Base-by-base conservation (phyloP, 1,140 invertebrate genomes). In the Myzus persicae region DNA sequence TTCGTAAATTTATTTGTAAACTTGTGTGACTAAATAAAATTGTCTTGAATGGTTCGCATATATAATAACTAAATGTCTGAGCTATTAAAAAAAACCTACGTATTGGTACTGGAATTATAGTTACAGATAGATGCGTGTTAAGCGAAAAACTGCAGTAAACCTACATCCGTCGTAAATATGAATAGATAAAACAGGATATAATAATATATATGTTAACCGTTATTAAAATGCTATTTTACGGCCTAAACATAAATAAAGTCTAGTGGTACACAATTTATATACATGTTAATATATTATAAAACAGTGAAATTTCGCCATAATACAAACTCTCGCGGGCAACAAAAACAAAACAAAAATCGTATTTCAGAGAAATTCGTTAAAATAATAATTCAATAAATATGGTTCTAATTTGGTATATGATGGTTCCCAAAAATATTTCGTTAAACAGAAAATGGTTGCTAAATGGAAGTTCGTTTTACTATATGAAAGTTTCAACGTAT, bases 161-260 rank as follows among this genome's bases (percentile, higher is more conserved):
- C 24, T 85, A 44, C 42, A 18, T 85, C 42, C 8, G 31, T 14
- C 82, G 42, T 26, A 42, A 42, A 42, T 24, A 11, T 42, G 40
- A 44, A 85, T n/a, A 14, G 26, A 76, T 76, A 76, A 76, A 76
- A 18, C n/a, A 76, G 59, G 31, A 76, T 76, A 76, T 76, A 76
- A n/a, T n/a, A n/a, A 76, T 76, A 67, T 67, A 51, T 51, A 51
- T 51, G 48, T 76, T 76, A n/a, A 36, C 31, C 18, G 1, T 76
- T n/a, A 76, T n/a, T 76, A n/a, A 76, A 76, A 76, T 76, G 26
- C 31, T 44, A 40, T 85, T 85, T 85, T 85, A 85, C 26, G 42
- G 42, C 46, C 26, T n/a, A n/a, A 44, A 44, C 31, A 44, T 14
- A 85, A 85, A 76, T 85, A 38, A 85, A 85, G 38, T 85, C 38